Conservation (phyloP, 2,888 invertebrate genomes). For the Noctua fimbriata region DNA sequence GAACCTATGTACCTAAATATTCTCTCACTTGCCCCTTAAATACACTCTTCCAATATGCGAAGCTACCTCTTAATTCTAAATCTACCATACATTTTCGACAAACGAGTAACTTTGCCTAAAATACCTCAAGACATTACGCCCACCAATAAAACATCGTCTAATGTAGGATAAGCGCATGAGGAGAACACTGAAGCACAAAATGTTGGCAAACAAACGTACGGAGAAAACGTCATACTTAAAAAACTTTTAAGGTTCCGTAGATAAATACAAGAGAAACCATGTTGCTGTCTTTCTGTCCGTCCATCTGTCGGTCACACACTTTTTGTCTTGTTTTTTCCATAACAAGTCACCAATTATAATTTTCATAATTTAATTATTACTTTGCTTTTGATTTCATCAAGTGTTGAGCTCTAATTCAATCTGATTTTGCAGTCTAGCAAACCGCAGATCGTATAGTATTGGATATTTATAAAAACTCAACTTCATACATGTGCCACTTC, state of each 20-base stretch:
- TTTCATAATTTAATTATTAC: not conserved
- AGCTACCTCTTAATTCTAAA: constrained; percentile 6
- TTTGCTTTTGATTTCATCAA: not conserved
- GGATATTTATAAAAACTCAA: not conserved
- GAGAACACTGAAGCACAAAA: constrained; percentile 32
- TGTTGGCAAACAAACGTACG: constrained; percentile 24
- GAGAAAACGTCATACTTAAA: not conserved
- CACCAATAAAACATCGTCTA: constrained; percentile 45
- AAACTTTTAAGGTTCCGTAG: constrained; percentile 14
- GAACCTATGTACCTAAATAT: not conserved
- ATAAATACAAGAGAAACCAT: not conserved
- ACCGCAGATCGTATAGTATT: not conserved
- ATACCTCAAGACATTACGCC: constrained; percentile 22
- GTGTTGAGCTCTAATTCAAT: not conserved
- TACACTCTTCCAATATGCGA: not conserved
- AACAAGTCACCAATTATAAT: not conserved
- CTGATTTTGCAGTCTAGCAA: not conserved
- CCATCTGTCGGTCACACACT: not conserved
- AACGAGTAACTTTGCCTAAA: constrained; percentile 15
- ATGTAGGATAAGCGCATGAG: constrained; percentile 34
- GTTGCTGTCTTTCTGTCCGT: not conserved
- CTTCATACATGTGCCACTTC: not conserved
- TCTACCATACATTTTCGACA: not conserved
- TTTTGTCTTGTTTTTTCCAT: not conserved
- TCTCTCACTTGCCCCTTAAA: not conserved